A percentile compares a stretch with the other conserved stretches of the same genome.
phyloP scores from a whole-genome alignment of 2,797 vertebrate species.

The Petrocephalus schoutedeni region DNA sequence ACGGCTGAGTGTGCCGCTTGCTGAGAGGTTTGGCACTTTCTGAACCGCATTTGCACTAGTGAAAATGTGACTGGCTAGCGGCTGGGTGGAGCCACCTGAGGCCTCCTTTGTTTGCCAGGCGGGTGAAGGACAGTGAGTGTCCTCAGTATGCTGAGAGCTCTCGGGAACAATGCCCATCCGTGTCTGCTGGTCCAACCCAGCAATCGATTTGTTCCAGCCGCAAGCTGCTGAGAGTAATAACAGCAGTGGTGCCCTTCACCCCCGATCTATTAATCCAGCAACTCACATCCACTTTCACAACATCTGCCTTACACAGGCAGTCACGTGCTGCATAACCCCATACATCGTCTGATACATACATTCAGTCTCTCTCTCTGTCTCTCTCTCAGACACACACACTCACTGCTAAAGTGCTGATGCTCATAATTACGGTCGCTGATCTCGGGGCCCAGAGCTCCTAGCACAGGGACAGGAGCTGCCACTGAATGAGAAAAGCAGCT shows the following conservation, averaged over 20 bases:
- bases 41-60: constrained; percentile 12
- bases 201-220: constrained; percentile 50
- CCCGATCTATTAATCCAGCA: constrained; percentile 41
- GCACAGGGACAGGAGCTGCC: not conserved
- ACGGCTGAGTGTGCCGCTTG: not conserved
- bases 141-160: constrained; percentile 32
- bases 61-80: not conserved
- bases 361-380: not conserved
- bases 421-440: constrained; percentile 5
- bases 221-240: constrained; percentile 41
- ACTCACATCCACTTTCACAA: constrained; percentile 10
- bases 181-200: constrained; percentile 21
- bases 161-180: constrained; percentile 23
- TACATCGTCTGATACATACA: not conserved
- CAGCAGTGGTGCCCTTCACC: constrained; percentile 35
- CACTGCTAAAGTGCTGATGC: not conserved
- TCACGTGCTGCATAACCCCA: not conserved
- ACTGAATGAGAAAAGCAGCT: constrained; percentile 24
- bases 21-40: constrained; percentile 21
- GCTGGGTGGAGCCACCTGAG: not conserved
- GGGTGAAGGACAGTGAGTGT: not conserved
- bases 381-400: not conserved
- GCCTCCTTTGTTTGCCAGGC: constrained; percentile 14
- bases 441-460: not conserved
- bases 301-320: not conserved